phyloP scores from a whole-genome alignment of 1,140 invertebrate genomes.

The Euglossa dilemma region DNA sequence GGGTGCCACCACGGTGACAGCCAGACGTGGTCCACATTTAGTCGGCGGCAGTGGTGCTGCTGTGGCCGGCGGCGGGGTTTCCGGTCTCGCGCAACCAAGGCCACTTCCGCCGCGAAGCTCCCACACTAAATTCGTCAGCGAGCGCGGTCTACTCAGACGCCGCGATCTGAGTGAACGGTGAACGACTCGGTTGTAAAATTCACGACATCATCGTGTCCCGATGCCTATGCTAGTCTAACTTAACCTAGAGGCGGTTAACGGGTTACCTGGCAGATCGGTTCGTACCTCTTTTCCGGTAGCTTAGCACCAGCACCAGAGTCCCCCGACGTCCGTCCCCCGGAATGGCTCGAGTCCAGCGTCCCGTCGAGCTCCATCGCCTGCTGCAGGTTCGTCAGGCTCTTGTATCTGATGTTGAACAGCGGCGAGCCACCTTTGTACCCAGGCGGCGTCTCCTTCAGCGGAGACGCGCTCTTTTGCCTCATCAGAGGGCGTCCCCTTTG shows the following conservation, averaged over 20 bases:
- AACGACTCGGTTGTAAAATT: background rate
- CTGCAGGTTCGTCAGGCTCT: constrained; percentile 90
- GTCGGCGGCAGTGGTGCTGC: constrained; percentile 75
- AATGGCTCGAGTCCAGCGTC: constrained; percentile 93
- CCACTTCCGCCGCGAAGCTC: constrained; percentile 85
- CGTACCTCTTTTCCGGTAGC: constrained; percentile 89
- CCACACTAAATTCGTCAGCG: constrained; percentile 94
- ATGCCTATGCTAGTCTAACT: too few species aligned
- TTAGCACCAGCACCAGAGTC: constrained; percentile 91
- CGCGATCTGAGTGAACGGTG: constrained; percentile 82
- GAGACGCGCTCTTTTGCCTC: constrained; percentile 88
- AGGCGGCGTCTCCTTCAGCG: constrained; percentile 87
- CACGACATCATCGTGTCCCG: background rate
- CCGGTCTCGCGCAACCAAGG: constrained; percentile 81
- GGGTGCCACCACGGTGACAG: constrained; percentile 80
- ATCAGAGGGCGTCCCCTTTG: constrained; percentile 86
- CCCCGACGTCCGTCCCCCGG: constrained; percentile 91
- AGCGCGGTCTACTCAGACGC: constrained; percentile 89
- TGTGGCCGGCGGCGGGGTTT: constrained; percentile 81
- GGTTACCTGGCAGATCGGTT: background rate
- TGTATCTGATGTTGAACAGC: constrained; percentile 92
- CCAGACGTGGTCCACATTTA: constrained; percentile 80
- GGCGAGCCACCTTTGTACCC: constrained; percentile 89
- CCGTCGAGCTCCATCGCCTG: constrained; percentile 91
- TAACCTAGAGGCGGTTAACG: background rate